Evolutionary conservation across 1,140 invertebrate genomes (phyloP), one percentile per base, ranked within the genome.

Genomic region (Drosophila virilis): DNA sequence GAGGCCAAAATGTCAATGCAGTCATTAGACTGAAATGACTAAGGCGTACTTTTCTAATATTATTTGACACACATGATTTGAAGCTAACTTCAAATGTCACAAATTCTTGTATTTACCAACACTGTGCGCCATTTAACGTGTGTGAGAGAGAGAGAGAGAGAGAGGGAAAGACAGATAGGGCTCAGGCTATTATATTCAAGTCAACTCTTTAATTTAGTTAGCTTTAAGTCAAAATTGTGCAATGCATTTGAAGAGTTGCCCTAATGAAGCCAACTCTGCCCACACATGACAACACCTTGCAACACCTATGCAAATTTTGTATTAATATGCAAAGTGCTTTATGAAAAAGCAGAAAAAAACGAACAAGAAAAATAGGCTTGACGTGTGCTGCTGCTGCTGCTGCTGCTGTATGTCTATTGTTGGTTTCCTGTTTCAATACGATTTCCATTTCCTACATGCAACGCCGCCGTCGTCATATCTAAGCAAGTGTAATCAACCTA

Each of bases 231-330:
- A 17, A 12, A 43, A 28, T 57, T 28, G 32, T 57, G 54, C 40
- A 57, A 57, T 46, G 57, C 42, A 35, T 32, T 45, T 17, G 13
- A 46, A 59, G 57, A 59, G 57, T 15, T 37, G 33, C 15, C 52
- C 52, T 40, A 55, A 55, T 55, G 52, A 55, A 40, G 35, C 42
- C 52, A 45, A 62, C 42, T 45, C 22, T 40, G 35, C n/a, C 32
- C 71, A 59, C 76, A 42, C 33, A 61, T 60, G 60, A n/a, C 37
- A 55, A 60, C 71, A 74, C 50, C 38, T 35, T 54, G 54, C 67
- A 80, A 77, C 82, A 81, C 82, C 74, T 86, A 85, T 88, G 82
- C 83, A 85, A 85, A 88, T 85, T 78, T 85, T 77, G 61, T 77
- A 82, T 88, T 78, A 88, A 88, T 85, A 88, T 85, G 82, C 83